Evolutionary conservation across 2,113 vertebrate genomes (phyloP).

Genomic region (Melanerpes formicivorus): DNA sequence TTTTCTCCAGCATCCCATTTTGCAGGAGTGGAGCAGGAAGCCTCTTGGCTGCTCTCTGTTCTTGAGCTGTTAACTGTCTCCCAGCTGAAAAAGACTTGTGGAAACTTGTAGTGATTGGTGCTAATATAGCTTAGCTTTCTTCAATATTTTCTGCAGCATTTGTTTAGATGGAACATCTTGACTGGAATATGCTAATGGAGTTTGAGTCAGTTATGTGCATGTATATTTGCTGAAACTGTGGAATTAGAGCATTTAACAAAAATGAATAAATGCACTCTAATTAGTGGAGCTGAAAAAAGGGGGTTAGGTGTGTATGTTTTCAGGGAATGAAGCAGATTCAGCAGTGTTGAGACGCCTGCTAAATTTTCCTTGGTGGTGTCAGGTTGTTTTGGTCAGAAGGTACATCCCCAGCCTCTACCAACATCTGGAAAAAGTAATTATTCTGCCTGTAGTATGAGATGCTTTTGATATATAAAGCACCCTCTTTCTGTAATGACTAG

Average conservation of each 20-base stretch:
- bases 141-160: not conserved
- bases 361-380: not conserved
- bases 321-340: not conserved
- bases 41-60: not conserved
- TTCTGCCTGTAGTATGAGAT: not conserved
- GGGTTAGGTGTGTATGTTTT: not conserved
- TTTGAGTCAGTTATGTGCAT: not conserved
- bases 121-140: not conserved
- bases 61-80: not conserved
- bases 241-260: not conserved
- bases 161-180: not conserved
- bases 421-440: not conserved
- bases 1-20: not conserved
- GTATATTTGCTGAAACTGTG: not conserved
- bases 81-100: not conserved
- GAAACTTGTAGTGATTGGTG: not conserved
- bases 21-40: not conserved
- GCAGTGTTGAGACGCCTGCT: not conserved
- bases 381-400: not conserved
- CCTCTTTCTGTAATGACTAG: not conserved
- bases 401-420: fast-evolving
- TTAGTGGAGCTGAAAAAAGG: not conserved
- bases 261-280: not conserved
- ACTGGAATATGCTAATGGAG: not conserved
- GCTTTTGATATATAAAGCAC: not conserved